Evolutionary conservation across 2,797 vertebrate genomes (phyloP), one percentile per base, ranked within the genome.

Genomic region (Echiichthys vipera): DNA sequence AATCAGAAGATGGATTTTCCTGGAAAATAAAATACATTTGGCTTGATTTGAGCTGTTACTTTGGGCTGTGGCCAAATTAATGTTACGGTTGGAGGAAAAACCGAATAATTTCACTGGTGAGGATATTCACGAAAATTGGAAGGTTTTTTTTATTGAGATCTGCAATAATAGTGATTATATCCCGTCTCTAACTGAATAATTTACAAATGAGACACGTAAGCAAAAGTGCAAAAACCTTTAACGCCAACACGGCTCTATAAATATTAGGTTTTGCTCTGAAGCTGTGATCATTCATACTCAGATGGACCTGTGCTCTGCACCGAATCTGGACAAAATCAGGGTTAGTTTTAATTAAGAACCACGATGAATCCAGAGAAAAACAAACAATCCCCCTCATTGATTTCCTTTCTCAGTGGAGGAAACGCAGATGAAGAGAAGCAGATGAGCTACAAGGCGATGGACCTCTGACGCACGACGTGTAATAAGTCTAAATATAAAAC

Each of bases 401-500:
- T 77, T 83, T 78, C 50, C 47, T 64, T 69, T 64, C 45, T 46
- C 70, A 34, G 34, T 30, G 24, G 71, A 82, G 37, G 43, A 47
- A 50, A 59, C 22, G 39, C 46, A 74, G 64, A 63, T 58, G 36
- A 65, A 39, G 18, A 34, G n/a, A 25, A 61, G 25, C 18, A 29
- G 39, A 29, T 13, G 36, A 63, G 37, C 27, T 53, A 7, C 12
- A 34, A 7, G 14, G 51, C 18, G 17, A 24, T 42, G 53, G 24
- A 43, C 43, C 42, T 71, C 51, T 22, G 36, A 61, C 47, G 66
- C 29, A 8, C 9, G 1, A 49, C 9, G 24, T 15, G 37, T 7
- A 5, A 20, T 0, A 27, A 67, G 20, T 42, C 30, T 46, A 59
- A 74, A 54, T 37, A 30, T 22, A 14, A 3, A 18, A 46, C n/a